Evolutionary conservation across 2,797 vertebrate genomes (phyloP), one percentile per base, ranked within the genome.

Genomic region (Tarsius wallacei): DNA sequence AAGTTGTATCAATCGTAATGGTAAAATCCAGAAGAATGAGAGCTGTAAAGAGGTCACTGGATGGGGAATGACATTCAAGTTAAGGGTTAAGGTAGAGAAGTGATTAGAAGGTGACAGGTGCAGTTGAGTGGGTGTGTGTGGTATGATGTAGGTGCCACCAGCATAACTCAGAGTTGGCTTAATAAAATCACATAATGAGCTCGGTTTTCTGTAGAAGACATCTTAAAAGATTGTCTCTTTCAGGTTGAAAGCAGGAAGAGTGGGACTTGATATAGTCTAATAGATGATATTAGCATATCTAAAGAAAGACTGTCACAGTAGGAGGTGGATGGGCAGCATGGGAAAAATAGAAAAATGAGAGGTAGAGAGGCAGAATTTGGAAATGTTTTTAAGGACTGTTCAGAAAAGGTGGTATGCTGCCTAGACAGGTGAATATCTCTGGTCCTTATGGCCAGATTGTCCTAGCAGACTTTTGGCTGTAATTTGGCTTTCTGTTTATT

Each of bases 271-370:
- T 91, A 55, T 68, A 71, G 68, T 84, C 91, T 90, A 87, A 96
- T 84, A 87, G 83, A 59, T 93, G 94, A 26, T 88, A 97, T 97
- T 98, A 98, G 91, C 97, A 97, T 97, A 97, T 97, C 97, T 97
- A 97, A 97, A 97, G 97, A 96, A 97, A 97, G 95, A 91, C 59
- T 97, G 94, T 94, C 80, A 84, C 24, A 33, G 73, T 55, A 73
- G 57, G 83, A 93, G 68, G 77, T 87, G n/a, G 94, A 82, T 90
- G 87, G 92, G 84, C 87, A 90, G 70, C 93, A 47, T 47, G 36
- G 76, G 76, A 92, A 76, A 85, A 64, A 63, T 9, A 90, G 95
- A 81, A 91, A 89, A 93, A 61, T 33, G 26, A 66, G 71, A 95
- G 55, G 21, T n/a, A 16, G 85, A 73, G 47, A 96, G 57, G 47